Percentiles rank a stretch among this genome's conserved stretches.
phyloP scores from a whole-genome alignment of 2,113 vertebrate species.

The Hystrix brachyura region DNA sequence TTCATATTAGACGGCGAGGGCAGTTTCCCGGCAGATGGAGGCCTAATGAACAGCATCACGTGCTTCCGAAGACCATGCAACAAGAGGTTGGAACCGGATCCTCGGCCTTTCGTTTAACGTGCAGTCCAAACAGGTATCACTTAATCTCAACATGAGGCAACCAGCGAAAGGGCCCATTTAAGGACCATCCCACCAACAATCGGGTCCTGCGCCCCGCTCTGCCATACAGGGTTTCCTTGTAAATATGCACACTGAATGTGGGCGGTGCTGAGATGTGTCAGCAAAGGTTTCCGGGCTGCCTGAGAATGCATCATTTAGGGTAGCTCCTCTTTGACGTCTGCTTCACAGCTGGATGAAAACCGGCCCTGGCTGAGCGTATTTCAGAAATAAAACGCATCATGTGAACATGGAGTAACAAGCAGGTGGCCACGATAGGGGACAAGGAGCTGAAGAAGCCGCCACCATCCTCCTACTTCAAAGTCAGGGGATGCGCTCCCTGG shows the following conservation, averaged over 20 bases:
- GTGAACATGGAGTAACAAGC: background rate
- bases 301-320: background rate
- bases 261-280: background rate
- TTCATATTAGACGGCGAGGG: accelerated
- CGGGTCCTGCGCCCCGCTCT: accelerated
- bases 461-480: background rate
- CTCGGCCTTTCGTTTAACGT: background rate
- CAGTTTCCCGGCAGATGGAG: accelerated
- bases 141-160: accelerated
- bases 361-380: background rate
- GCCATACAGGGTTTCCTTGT: background rate
- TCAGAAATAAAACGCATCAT: background rate
- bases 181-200: too few relatives aligned
- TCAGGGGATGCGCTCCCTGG: accelerated
- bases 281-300: background rate
- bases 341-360: slow-evolving; percentile 35
- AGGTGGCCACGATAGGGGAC: accelerated
- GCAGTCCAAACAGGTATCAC: background rate
- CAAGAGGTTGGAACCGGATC: accelerated
- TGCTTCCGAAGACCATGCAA: background rate
- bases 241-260: accelerated
- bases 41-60: accelerated
- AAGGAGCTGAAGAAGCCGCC: accelerated
- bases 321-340: background rate
- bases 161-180: background rate